Percentiles rank a stretch among this genome's conserved stretches.
These are phyloP conservation scores for Halichoeres trimaculatus DNA, from an alignment of 2,113 vertebrate genomes.

Conservation along the genomic window DNA sequence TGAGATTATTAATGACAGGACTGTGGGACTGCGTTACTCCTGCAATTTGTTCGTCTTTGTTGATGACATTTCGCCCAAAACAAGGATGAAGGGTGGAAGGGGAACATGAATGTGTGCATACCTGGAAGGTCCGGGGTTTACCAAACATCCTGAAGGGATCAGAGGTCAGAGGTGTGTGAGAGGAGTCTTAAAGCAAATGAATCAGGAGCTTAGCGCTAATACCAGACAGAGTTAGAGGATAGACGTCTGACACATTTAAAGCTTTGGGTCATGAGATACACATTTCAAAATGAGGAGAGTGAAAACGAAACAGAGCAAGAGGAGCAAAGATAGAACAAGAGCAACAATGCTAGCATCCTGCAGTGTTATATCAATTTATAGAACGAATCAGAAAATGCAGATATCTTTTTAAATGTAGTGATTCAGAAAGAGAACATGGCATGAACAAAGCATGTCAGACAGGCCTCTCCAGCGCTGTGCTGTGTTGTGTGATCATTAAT, in stretches of 20 bases:
- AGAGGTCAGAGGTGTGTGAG: constrained; percentile 26
- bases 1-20: constrained; percentile 56
- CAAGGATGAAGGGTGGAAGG: background rate
- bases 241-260: constrained; percentile 10
- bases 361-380: too few relatives aligned
- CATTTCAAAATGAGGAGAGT: background rate
- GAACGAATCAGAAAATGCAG: too few relatives aligned
- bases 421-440: background rate
- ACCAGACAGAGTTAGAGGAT: constrained; percentile 26
- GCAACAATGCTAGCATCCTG: too few relatives aligned
- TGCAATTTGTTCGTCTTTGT: constrained; percentile 17
- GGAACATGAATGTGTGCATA: constrained; percentile 11
- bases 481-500: background rate
- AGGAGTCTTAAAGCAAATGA: constrained; percentile 12
- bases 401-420: background rate
- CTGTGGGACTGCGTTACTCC: constrained; percentile 39
- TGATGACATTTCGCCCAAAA: constrained; percentile 3
- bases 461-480: background rate
- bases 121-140: constrained; percentile 32
- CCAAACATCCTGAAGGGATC: constrained; percentile 32
- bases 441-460: background rate
- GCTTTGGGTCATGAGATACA: background rate
- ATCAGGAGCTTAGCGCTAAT: constrained; percentile 39
- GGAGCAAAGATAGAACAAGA: too few relatives aligned
- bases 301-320: too few relatives aligned